Evolutionary conservation across 2,797 vertebrate genomes (phyloP), one percentile per base, ranked within the genome.

Genomic region (Rhadinocentrus ornatus): DNA sequence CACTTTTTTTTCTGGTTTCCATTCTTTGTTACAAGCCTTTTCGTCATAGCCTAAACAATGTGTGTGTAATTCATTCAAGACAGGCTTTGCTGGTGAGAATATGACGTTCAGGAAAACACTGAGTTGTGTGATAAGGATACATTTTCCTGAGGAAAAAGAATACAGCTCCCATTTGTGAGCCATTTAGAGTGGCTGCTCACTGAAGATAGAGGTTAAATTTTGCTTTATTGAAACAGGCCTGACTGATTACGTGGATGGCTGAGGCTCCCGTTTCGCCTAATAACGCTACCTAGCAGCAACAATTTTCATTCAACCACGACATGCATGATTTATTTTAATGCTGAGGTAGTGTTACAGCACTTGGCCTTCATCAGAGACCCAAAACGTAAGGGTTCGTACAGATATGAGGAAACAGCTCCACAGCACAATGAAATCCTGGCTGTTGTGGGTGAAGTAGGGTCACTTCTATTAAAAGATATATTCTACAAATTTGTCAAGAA

Each of bases 91-190:
- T 7, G 16, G 69, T 15, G 65, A 61, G 55, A 52, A 44, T 15
- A 22, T 39, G 73, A 83, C 82, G 59, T 62, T 73, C 62, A 26
- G 50, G 37, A 50, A 71, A 78, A 60, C 50, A 12, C 6, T 27
- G 61, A 70, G 55, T 70, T 71, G 68, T 72, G 66, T 41, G 62
- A 75, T 75, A 27, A 66, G 65, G 76, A 77, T 66, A 75, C 62
- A 64, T 83, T 85, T 77, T 83, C 70, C 81, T 65, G 20, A 26
- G 64, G 63, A 72, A 78, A 70, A 68, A 78, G 81, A 71, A 63
- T 53, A 20, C 55, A 26, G 67, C 62, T 73, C 50, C 53, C 52
- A 69, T 83, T 79, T 69, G 57, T n/a, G 56, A 74, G 74, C 26
- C 26, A 10, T 75, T 80, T 44, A 74, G 44, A 81, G 62, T 6